Evolutionary conservation across 2,113 vertebrate species (phyloP).

Genomic region (Aspidoscelis tigris): DNA sequence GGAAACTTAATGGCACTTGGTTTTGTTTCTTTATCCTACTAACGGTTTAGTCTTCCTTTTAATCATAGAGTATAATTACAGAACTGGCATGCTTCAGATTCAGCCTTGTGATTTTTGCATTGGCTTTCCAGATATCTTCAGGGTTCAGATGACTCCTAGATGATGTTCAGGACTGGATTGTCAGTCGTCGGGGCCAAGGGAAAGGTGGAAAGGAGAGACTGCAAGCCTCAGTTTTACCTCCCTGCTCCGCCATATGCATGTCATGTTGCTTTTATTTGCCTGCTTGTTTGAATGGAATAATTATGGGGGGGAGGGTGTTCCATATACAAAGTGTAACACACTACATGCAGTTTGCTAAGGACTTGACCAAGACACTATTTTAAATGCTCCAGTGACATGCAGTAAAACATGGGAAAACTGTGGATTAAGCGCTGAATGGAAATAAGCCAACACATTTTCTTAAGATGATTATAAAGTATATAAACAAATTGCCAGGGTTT

Average conservation of each 20-base stretch:
- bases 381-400: not conserved
- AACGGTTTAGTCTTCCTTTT: not conserved
- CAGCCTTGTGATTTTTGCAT: no score
- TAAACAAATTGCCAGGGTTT: slow-evolving; percentile 8
- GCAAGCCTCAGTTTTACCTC: no score
- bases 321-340: no score
- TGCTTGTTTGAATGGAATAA: not conserved
- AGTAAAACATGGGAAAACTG: not conserved
- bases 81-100: not conserved
- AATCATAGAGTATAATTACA: not conserved
- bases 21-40: not conserved
- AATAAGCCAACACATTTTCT: rapidly evolving
- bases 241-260: no score
- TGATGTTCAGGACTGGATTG: no score
- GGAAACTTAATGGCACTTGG: not conserved
- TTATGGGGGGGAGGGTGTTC: no score
- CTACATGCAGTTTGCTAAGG: not conserved
- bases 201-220: no score
- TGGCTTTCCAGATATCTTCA: no score
- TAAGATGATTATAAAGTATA: slow-evolving; percentile 9
- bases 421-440: not conserved
- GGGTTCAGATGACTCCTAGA: no score
- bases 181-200: no score
- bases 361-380: not conserved
- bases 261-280: not conserved